Percentiles rank a stretch among this genome's conserved stretches.
Conservation (phyloP, 2,113 vertebrate genomes). For the Toxotes chatareus region DNA sequence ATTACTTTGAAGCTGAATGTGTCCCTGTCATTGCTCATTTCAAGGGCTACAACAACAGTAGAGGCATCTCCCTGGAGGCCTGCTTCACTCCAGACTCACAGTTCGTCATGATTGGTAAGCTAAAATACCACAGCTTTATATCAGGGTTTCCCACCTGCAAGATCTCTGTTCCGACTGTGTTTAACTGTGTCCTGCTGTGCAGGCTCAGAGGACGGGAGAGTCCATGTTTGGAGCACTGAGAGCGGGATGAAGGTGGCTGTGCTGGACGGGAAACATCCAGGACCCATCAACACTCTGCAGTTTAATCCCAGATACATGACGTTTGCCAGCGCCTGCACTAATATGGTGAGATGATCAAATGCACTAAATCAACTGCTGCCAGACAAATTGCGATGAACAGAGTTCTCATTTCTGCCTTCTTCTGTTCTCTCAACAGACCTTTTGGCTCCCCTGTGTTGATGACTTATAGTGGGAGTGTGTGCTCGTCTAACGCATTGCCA, state of each 20-base stretch:
- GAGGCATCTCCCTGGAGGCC: slow-evolving; percentile 95
- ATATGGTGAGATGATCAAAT: slow-evolving; percentile 91
- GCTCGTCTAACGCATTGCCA: not conserved
- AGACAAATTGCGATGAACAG: not conserved
- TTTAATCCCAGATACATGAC: slow-evolving; percentile 99
- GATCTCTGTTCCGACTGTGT: not conserved
- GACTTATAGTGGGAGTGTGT: slow-evolving; percentile 79
- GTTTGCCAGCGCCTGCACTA: slow-evolving; percentile 96
- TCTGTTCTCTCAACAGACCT: slow-evolving; percentile 85
- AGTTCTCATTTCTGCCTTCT: not conserved
- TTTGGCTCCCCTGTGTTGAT: slow-evolving; percentile 95
- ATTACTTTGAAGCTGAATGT: not conserved
- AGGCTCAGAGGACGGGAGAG: slow-evolving; percentile 98
- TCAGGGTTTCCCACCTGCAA: not conserved
- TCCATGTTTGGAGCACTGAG: slow-evolving; percentile 98
- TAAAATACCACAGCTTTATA: not conserved
- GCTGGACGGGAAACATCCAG: slow-evolving; percentile 95
- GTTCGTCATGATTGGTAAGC: slow-evolving; percentile 98
- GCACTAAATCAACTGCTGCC: not conserved
- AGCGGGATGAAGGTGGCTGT: slow-evolving; percentile 98
- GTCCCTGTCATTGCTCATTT: slow-evolving; percentile 19
- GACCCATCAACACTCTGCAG: slow-evolving; percentile 95
- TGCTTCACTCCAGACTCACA: slow-evolving; percentile 98
- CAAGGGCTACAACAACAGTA: slow-evolving; percentile 97
- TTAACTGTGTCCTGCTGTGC: not conserved